Evolutionary conservation across 2,113 vertebrate species (phyloP), one percentile per base, ranked within the genome.

Genomic region (Passer domesticus): DNA sequence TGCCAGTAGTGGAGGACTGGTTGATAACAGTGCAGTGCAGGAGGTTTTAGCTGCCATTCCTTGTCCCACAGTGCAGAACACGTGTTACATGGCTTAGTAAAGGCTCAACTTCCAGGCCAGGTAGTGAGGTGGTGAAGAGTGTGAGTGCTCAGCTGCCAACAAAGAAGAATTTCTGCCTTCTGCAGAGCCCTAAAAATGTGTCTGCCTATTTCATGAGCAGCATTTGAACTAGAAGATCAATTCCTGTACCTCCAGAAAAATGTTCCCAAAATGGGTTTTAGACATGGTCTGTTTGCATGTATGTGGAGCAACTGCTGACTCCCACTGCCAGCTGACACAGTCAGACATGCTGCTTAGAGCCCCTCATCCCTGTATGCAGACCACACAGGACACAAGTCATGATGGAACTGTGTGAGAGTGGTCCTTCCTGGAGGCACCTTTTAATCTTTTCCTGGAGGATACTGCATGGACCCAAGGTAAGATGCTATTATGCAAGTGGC

Each of bases 11-110:
- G 7, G 76, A 86, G 49, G 44, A 25, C 27, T 69, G 53, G n/a
- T 27, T 81, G 17, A 35, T 30, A 60, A 19, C 0, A 1, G 4
- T 52, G n/a, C 52, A 4, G 1, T 39, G 77, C 17, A 15, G 13
- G 30, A 77, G 44, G 23, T 55, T 79, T 79, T 68, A 63, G 35
- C 67, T 47, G 28, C 33, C 41, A 2, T n/a, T 70, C 75, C 5
- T 74, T 49, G 60, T 33, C 56, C 18, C 50, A 30, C 28, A 33
- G 20, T 20, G 25, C 3, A 3, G 37, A 56, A 25, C 11, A 15
- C 0, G 0, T 10, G 47, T 35, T 52, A 18, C 2, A 2, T 53
- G 37, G 21, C 24, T 62, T 55, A 7, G 3, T 31, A 37, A 44
- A 58, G 30, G 22, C 11, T 16, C 58, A 68, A 2, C 30, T 31